Evolutionary conservation across 1,140 invertebrate species (phyloP).

Genomic region (Drosophila kurseongensis): DNA sequence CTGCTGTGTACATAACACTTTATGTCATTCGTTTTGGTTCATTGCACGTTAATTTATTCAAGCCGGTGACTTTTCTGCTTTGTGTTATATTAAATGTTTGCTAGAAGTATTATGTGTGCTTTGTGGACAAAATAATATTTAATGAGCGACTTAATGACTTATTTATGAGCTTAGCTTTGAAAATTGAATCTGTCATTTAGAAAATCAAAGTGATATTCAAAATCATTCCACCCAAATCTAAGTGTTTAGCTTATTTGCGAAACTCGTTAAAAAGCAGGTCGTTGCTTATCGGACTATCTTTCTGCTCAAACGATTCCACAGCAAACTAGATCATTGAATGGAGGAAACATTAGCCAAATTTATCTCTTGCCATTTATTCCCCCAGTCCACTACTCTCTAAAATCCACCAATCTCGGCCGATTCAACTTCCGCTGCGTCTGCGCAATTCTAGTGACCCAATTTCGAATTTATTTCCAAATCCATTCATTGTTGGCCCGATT

Average conservation of each 20-base stretch:
- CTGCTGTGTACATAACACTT: constrained; percentile 13
- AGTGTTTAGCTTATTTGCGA: neutral
- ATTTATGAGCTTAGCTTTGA: too few relatives aligned
- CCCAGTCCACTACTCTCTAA: neutral
- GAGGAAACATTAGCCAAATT: constrained; percentile 6
- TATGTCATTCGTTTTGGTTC: constrained; percentile 1
- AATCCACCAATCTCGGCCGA: constrained; percentile 21
- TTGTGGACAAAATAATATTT: neutral
- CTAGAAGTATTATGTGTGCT: neutral
- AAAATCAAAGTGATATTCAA: too few relatives aligned
- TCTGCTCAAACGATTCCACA: neutral
- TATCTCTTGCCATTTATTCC: neutral
- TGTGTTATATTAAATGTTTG: neutral
- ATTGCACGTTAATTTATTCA: constrained; percentile 9
- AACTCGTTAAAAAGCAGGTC: neutral
- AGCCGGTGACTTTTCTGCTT: neutral
- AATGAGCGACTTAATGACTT: neutral
- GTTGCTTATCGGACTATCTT: neutral
- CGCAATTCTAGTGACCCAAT: constrained; percentile 75
- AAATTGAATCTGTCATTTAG: too few relatives aligned
- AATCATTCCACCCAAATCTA: neutral
- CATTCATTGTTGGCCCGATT: constrained; percentile 41
- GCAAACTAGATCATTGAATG: neutral
- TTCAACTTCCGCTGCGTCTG: constrained; percentile 56
- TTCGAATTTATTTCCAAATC: constrained; percentile 58